These are phyloP conservation scores for Melangyna quadrimaculata DNA, from an alignment of 2,888 invertebrate genomes.

Conservation along the genomic window DNA sequence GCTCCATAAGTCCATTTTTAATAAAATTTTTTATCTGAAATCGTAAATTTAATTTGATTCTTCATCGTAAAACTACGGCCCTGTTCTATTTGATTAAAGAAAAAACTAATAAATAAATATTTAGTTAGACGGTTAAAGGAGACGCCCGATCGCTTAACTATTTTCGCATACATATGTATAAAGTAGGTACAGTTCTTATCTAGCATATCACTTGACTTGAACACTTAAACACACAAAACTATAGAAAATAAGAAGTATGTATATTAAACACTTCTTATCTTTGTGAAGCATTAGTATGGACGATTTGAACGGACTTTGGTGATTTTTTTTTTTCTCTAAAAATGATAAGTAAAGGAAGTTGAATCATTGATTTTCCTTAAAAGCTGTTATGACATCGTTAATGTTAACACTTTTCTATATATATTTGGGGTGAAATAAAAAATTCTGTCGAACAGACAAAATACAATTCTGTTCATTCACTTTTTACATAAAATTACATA, in stretches of 20 bases:
- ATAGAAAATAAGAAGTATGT: constrained; percentile 1
- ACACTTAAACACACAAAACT: constrained; percentile 1
- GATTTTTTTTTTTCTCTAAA: background rate
- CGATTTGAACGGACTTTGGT: constrained; percentile 47
- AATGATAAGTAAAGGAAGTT: background rate
- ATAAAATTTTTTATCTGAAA: too few species aligned
- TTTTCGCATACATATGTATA: background rate
- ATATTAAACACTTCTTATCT: constrained; percentile 28
- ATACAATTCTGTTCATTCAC: background rate
- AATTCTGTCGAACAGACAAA: background rate
- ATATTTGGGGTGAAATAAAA: background rate
- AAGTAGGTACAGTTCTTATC: too few species aligned
- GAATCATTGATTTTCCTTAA: constrained; percentile 5
- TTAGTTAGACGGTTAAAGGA: background rate
- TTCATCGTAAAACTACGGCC: background rate
- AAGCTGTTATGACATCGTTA: background rate
- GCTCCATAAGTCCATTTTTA: too few species aligned
- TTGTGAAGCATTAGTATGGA: background rate
- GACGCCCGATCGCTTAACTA: background rate
- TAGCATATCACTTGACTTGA: constrained; percentile 12
- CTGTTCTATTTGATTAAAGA: background rate
- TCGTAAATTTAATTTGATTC: background rate
- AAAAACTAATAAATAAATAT: background rate
- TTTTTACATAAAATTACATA: background rate
- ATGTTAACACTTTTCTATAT: background rate